Conservation (phyloP, 1,140 invertebrate genomes). For the Oscheius sp. region DNA sequence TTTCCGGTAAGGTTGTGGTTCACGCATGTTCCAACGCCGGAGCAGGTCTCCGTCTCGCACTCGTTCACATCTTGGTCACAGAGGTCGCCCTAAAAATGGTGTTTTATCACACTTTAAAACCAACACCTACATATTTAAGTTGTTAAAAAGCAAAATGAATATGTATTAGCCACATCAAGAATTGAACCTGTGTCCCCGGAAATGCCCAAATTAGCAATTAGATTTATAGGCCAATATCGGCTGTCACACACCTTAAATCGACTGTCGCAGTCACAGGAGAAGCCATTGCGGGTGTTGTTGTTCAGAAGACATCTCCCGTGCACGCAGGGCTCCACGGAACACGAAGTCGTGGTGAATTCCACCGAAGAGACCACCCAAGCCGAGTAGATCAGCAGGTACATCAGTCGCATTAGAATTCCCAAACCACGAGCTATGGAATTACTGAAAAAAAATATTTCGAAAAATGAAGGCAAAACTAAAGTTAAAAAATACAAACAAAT, state of each 20-base stretch:
- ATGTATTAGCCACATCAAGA: background rate
- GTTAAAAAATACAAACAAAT: background rate
- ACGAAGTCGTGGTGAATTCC: background rate
- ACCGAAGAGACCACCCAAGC: background rate
- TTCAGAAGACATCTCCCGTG: background rate
- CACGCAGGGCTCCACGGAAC: background rate
- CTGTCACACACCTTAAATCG: background rate
- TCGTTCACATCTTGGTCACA: too few relatives aligned
- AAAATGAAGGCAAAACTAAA: background rate
- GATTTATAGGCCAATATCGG: background rate
- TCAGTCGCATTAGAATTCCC: background rate
- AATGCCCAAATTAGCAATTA: background rate
- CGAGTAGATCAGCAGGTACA: background rate
- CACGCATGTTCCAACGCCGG: too few relatives aligned
- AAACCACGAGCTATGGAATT: background rate
- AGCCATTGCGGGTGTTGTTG: background rate
- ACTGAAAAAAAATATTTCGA: background rate
- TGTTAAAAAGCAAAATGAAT: background rate
- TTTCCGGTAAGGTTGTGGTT: too few relatives aligned
- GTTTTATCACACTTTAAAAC: background rate
- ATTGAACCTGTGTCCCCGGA: too few relatives aligned
- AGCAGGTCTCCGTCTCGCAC: too few relatives aligned
- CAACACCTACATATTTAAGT: background rate
- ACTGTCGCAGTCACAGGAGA: too few relatives aligned
- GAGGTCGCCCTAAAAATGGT: too few relatives aligned